These are phyloP conservation scores for Paedocypris micromegethes DNA, from an alignment of 2,797 vertebrate species.

Conservation along the genomic window DNA sequence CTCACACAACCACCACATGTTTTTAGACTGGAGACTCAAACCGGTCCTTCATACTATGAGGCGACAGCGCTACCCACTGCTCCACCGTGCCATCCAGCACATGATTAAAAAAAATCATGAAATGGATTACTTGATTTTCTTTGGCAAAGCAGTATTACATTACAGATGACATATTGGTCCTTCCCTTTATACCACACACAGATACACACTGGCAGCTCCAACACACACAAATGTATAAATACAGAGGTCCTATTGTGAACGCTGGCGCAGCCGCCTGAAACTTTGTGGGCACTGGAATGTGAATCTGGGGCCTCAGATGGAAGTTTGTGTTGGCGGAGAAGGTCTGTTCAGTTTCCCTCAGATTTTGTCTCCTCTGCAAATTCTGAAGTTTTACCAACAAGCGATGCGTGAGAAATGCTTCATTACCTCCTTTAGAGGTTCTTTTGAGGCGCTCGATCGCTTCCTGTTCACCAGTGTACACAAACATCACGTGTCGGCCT, in stretches of 20 bases:
- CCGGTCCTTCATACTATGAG: too few species aligned
- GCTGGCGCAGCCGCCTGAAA: slow-evolving; percentile 25
- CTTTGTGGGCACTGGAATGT: slow-evolving; percentile 35
- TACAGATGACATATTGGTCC: slow-evolving; percentile 21
- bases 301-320: slow-evolving; percentile 11
- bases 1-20: too few species aligned
- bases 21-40: too few species aligned
- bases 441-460: background rate
- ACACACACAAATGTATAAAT: slow-evolving; percentile 13
- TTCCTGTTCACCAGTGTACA: background rate
- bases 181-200: slow-evolving; percentile 26
- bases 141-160: slow-evolving; percentile 10
- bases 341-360: slow-evolving; percentile 10
- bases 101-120: background rate
- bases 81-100: too few species aligned
- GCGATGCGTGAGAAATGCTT: slow-evolving; percentile 14
- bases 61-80: too few species aligned
- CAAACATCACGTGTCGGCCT: background rate
- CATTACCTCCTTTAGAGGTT: slow-evolving; percentile 11
- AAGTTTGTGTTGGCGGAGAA: slow-evolving; percentile 7
- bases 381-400: slow-evolving; percentile 16
- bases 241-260: slow-evolving; percentile 18
- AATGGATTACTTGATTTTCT: background rate
- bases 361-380: slow-evolving; percentile 31
- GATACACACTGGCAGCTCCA: slow-evolving; percentile 13